Conservation (phyloP, 2,113 vertebrate species). For the Sardina pilchardus region DNA sequence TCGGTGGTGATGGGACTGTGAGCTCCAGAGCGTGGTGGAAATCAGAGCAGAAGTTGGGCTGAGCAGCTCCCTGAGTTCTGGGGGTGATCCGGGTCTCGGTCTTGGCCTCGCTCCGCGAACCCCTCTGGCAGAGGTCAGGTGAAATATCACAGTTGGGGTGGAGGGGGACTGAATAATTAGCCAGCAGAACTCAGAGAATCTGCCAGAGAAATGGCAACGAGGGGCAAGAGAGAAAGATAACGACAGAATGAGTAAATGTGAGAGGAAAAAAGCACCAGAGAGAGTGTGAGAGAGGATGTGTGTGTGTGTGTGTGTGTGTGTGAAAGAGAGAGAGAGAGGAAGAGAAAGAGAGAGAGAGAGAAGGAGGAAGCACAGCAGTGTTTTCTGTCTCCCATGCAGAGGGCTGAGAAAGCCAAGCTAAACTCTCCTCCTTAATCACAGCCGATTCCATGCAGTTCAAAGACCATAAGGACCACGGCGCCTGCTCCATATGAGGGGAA, state of each 20-base stretch:
- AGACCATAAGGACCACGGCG: background rate
- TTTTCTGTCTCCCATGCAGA: conserved; percentile 19
- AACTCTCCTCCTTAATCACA: conserved; percentile 7
- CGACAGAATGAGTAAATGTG: conserved; percentile 34
- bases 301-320: background rate
- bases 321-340: background rate
- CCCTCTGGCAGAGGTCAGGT: conserved; percentile 74
- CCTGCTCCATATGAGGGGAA: background rate
- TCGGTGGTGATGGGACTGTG: background rate
- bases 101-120: conserved; percentile 48
- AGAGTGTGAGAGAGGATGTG: background rate
- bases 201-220: conserved; percentile 18
- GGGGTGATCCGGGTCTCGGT: conserved; percentile 56
- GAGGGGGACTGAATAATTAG: conserved; percentile 73
- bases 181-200: conserved; percentile 57
- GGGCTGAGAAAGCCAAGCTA: conserved; percentile 28
- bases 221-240: conserved; percentile 14
- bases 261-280: conserved; percentile 24
- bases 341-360: conserved; percentile 23
- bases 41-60: background rate
- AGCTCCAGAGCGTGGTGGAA: background rate
- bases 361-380: conserved; percentile 24
- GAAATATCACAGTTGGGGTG: conserved; percentile 63
- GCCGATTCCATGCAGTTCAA: background rate
- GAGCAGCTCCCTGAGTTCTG: conserved; percentile 42